phyloP scores from a whole-genome alignment of 1,140 invertebrate species.

The Nephila pilipes region DNA sequence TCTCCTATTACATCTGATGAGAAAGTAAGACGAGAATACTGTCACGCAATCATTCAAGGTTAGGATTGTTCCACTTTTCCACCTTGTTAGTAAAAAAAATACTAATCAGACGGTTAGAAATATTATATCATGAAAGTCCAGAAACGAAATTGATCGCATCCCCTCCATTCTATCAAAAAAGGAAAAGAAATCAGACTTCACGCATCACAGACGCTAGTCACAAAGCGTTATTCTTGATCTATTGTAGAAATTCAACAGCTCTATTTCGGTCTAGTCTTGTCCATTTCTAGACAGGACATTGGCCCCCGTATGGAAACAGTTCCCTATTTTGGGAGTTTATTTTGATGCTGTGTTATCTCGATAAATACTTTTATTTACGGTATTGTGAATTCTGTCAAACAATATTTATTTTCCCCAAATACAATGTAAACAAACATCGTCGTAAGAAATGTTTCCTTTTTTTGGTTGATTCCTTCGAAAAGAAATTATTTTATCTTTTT shows the following conservation, averaged over 20 bases:
- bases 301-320: not conserved
- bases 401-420: not conserved
- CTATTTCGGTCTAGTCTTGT: not conserved
- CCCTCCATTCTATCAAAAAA: not conserved
- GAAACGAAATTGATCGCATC: not conserved
- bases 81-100: not conserved
- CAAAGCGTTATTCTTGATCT: not conserved
- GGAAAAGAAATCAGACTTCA: not conserved
- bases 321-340: not conserved
- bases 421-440: not conserved
- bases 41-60: conserved; percentile 16
- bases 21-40: not conserved
- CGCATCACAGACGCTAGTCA: not conserved
- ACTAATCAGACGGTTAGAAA: not conserved
- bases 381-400: not conserved
- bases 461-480: not conserved
- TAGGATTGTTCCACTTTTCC: not conserved
- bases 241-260: not conserved
- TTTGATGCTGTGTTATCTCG: not conserved
- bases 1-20: not conserved
- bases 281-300: not conserved
- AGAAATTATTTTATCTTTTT: not conserved
- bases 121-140: not conserved
- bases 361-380: not conserved
- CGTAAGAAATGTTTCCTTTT: not conserved